Conservation (phyloP, 2,113 vertebrate species). For the Ctenomys sociabilis region DNA sequence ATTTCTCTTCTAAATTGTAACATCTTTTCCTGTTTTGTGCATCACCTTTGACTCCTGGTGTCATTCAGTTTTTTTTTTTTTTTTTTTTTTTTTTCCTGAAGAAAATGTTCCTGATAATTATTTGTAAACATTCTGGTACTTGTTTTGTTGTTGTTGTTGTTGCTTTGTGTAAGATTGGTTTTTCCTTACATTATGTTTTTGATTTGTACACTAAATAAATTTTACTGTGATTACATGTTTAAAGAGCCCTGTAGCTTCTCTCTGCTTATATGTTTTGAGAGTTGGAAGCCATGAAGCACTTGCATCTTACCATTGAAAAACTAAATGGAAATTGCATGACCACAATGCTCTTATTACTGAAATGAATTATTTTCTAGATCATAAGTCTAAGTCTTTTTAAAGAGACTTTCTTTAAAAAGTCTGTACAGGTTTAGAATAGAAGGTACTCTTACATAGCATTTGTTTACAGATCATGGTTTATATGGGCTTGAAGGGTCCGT, state of each 20-base stretch:
- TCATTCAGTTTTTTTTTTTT: background rate
- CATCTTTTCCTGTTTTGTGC: background rate
- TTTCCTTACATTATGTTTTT: slow-evolving; percentile 38
- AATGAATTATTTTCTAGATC: slow-evolving; percentile 31
- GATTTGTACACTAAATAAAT: background rate
- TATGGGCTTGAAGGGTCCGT: background rate
- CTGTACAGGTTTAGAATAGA: slow-evolving; percentile 18
- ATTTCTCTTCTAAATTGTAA: background rate
- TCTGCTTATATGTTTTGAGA: background rate
- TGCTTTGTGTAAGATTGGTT: slow-evolving; percentile 23
- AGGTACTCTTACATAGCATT: background rate
- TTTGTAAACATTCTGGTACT: background rate
- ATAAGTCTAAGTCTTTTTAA: slow-evolving; percentile 48
- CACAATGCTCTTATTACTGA: background rate
- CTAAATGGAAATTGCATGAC: background rate
- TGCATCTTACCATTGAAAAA: slow-evolving; percentile 18
- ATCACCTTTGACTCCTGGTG: background rate
- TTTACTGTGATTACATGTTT: background rate
- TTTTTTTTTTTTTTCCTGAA: background rate
- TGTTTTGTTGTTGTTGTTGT: background rate
- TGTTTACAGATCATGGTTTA: background rate
- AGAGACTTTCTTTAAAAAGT: background rate
- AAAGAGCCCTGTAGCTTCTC: background rate
- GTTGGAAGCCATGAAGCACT: background rate
- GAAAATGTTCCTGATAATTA: background rate